Evolutionary conservation across 2,113 vertebrate genomes (phyloP).

Genomic region (Struthidea cinerea): DNA sequence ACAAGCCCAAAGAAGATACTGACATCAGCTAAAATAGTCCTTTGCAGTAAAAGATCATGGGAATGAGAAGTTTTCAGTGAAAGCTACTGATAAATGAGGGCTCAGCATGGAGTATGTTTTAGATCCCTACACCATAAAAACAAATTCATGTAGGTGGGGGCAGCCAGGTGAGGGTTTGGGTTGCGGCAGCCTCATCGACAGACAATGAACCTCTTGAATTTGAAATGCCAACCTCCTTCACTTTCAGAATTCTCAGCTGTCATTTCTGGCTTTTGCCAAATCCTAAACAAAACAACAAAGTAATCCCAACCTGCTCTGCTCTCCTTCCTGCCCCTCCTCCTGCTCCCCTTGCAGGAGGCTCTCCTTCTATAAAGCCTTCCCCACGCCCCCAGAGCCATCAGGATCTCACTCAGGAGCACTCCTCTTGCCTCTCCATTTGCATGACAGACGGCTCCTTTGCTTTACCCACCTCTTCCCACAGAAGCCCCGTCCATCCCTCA

Average conservation of each 20-base stretch:
- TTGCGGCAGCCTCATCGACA: background rate
- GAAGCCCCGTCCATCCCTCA: background rate
- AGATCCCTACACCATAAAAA: background rate
- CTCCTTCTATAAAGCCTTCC: background rate
- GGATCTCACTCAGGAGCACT: background rate
- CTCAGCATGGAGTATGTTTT: background rate
- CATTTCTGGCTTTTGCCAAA: background rate
- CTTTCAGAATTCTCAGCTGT: background rate
- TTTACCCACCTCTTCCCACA: background rate
- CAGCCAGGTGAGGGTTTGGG: background rate
- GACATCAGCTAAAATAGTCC: background rate
- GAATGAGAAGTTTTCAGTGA: background rate
- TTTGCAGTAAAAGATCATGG: background rate
- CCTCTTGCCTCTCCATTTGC: background rate
- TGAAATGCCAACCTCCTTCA: background rate
- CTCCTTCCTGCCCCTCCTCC: background rate
- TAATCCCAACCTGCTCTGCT: background rate
- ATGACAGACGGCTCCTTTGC: background rate
- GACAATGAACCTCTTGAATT: background rate
- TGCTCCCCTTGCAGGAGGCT: background rate
- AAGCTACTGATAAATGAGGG: background rate
- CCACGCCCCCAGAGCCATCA: background rate
- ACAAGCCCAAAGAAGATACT: background rate
- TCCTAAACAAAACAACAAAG: background rate
- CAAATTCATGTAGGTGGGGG: background rate